Evolutionary conservation across 2,888 invertebrate genomes (phyloP).

Genomic region (Acrocera orbiculus): DNA sequence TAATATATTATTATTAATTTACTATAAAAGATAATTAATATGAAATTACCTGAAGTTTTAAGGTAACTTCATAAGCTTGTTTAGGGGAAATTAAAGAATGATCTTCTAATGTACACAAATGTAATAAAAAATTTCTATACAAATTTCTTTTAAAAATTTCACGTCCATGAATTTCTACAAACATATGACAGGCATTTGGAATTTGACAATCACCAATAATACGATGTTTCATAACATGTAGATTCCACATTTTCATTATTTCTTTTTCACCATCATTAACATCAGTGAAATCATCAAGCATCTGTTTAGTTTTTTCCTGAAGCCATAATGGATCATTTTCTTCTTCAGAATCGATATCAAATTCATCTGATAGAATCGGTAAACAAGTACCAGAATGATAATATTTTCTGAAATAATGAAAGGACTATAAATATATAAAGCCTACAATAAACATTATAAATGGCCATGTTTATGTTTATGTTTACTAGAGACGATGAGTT

Average conservation of each 20-base stretch:
- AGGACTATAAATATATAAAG: too few species aligned
- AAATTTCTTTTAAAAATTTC: constrained; percentile 73
- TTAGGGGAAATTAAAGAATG: constrained; percentile 77
- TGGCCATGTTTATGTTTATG: too few species aligned
- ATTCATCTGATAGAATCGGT: constrained; percentile 85
- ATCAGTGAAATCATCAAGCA: constrained; percentile 98
- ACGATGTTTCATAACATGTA: constrained; percentile 87
- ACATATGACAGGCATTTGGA: constrained; percentile 77
- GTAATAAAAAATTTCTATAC: constrained; percentile 84
- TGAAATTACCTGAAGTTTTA: constrained; percentile 66
- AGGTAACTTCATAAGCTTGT: constrained; percentile 60
- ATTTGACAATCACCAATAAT: constrained; percentile 92
- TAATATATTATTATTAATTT: too few species aligned
- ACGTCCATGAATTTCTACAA: constrained; percentile 69
- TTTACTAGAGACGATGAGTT: too few species aligned
- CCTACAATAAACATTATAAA: too few species aligned
- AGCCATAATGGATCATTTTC: constrained; percentile 93
- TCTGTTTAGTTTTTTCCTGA: constrained; percentile 83
- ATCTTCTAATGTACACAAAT: constrained; percentile 83
- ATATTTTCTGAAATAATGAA: constrained; percentile 64
- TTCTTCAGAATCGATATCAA: constrained; percentile 85
- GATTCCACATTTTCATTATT: constrained; percentile 97
- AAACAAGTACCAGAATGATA: constrained; percentile 89
- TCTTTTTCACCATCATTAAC: constrained; percentile 99
- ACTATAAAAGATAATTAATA: too few species aligned